Evolutionary conservation across 2,888 invertebrate species (phyloP), one percentile per base, ranked within the genome.

Genomic region (Cabera pusaria): DNA sequence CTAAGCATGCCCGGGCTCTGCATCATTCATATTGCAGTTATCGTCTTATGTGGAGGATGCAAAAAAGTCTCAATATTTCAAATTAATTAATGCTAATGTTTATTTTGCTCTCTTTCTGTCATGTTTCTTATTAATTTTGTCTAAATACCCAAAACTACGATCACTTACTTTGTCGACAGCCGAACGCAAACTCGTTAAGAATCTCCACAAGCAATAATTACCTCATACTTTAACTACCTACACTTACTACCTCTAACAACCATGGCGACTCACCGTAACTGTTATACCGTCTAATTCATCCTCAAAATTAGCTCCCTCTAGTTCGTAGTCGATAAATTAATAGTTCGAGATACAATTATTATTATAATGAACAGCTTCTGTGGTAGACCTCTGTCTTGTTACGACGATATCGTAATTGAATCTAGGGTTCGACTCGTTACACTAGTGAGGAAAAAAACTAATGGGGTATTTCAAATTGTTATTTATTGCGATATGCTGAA

Each of bases 381-480:
- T 71, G 72, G 57, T 64, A 11, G 10, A 31, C 14, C 22, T 18
- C 26, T 20, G 22, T 28, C 26, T 18, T 57, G 52, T 54, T 57
- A 58, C 59, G 62, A 59, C 59, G 62, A n/a, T 84, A 84, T 85
- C 85, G 71, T 84, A 85, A 85, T 85, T 84, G 82, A 84, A 85
- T 85, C 84, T 76, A 37, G 18, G 31, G 14, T 18, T 16, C 12
- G 16, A 23, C 20, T 38, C 10, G 24, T 26, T 26, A 12, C 38
- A 18, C 8, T 12, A 32, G 11, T 29, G 31, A n/a, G 24, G 24
- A 20, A 37, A 37, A 37, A 29, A 37, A 37, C 3, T 35, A 28
- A 35, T 35, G 22, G 35, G 7, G 16, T 27, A 28, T 27, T 28
- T 35, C 8, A 8, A 20, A 9, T 9, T 11, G n/a, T 25, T 17